These are phyloP conservation scores for Eupristina koningsbergeri DNA, from an alignment of 1,140 invertebrate species.

Conservation along the genomic window DNA sequence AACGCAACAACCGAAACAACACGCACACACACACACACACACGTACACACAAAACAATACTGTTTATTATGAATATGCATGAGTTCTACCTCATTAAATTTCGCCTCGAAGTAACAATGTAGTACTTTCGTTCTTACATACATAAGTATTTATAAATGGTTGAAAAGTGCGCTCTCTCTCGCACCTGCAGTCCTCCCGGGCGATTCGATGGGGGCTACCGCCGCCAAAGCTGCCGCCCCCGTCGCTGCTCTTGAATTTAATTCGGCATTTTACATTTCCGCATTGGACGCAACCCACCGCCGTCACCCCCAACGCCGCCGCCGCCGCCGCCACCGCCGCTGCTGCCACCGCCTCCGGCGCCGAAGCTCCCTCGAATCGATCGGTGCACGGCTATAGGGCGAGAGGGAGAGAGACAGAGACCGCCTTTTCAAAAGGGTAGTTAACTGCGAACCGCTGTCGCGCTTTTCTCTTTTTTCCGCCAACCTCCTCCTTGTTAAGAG, in stretches of 20 bases:
- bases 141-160: constrained; percentile 6
- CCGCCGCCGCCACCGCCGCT: constrained; percentile 27
- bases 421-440: constrained; percentile 44
- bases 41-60: constrained; percentile 11
- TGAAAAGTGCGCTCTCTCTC: constrained; percentile 20
- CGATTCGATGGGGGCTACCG: constrained; percentile 19
- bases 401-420: not conserved
- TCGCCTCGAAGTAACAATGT: constrained; percentile 53
- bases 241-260: constrained; percentile 35
- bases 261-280: constrained; percentile 49
- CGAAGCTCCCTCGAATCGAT: constrained; percentile 48
- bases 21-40: constrained; percentile 1
- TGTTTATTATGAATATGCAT: constrained; percentile 52
- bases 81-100: constrained; percentile 53
- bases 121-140: constrained; percentile 52
- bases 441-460: constrained; percentile 40
- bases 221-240: not conserved
- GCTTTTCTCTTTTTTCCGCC: constrained; percentile 17
- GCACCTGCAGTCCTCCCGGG: not conserved
- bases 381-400: constrained; percentile 31
- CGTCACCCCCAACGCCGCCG: constrained; percentile 26
- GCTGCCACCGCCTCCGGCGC: constrained; percentile 31
- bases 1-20: too few relatives aligned
- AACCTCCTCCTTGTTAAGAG: not conserved
- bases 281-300: constrained; percentile 31